Evolutionary conservation across 2,888 invertebrate species (phyloP).

Genomic region (Polydesmus complanatus): DNA sequence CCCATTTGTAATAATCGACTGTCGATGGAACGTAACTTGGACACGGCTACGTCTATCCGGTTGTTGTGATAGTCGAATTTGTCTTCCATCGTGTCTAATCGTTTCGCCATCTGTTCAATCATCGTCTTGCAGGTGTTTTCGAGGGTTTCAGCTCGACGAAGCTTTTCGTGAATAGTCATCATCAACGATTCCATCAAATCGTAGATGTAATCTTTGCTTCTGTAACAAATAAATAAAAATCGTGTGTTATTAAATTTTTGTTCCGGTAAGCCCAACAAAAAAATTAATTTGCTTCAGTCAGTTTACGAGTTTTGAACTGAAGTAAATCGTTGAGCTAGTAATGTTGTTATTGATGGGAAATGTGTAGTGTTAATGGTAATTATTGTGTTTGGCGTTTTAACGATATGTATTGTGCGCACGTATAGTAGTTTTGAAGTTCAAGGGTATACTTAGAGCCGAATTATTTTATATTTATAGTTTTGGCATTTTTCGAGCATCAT

Average conservation of each 20-base stretch:
- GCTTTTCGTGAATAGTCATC: constrained; percentile 70
- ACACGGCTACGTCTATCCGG: constrained; percentile 14
- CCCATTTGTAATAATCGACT: not conserved
- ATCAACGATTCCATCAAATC: constrained; percentile 78
- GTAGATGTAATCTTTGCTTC: constrained; percentile 13
- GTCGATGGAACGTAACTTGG: constrained; percentile 15
- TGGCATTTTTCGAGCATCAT: no score
- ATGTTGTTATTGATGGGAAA: no score
- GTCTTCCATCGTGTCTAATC: constrained; percentile 61
- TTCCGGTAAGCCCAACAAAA: no score
- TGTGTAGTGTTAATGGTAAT: no score
- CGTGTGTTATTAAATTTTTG: not conserved
- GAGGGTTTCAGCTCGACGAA: constrained; percentile 72
- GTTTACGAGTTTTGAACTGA: no score
- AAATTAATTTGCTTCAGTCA: no score
- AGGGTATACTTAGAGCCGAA: no score
- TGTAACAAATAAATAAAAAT: not conserved
- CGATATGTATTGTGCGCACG: no score
- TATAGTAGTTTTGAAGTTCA: no score
- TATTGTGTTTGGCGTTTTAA: no score
- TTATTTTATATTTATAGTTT: no score
- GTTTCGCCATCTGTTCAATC: constrained; percentile 21
- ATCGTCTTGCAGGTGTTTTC: constrained; percentile 38
- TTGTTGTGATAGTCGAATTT: constrained; percentile 14
- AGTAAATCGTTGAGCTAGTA: no score